These are phyloP conservation scores for Clanis bilineata DNA, from an alignment of 2,888 invertebrate species.

Conservation along the genomic window DNA sequence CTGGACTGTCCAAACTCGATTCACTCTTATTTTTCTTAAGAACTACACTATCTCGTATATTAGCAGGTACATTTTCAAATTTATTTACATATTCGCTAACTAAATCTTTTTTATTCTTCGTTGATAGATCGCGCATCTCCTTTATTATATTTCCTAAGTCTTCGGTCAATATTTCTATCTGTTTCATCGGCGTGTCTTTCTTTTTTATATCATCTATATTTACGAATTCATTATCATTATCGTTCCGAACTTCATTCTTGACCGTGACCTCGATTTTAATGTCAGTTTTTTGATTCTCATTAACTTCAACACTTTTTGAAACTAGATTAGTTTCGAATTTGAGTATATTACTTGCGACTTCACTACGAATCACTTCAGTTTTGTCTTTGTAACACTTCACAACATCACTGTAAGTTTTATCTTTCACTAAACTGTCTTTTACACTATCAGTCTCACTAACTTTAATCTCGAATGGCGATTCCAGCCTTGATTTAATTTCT, in stretches of 20 bases:
- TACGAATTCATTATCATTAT: slow-evolving; percentile 25
- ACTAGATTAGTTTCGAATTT: slow-evolving; percentile 55
- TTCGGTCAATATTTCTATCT: slow-evolving; percentile 66
- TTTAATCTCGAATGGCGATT: slow-evolving; percentile 11
- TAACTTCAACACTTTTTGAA: slow-evolving; percentile 48
- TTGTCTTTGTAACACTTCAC: slow-evolving; percentile 42
- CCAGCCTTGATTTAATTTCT: slow-evolving; percentile 9
- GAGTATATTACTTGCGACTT: slow-evolving; percentile 42
- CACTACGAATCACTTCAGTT: slow-evolving; percentile 50
- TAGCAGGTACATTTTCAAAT: slow-evolving; percentile 61
- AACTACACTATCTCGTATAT: slow-evolving; percentile 60
- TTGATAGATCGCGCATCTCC: slow-evolving; percentile 63
- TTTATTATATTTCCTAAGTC: slow-evolving; percentile 69
- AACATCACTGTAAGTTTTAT: slow-evolving; percentile 16
- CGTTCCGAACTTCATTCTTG: slow-evolving; percentile 36
- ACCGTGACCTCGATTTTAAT: slow-evolving; percentile 50
- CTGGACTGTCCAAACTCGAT: slow-evolving; percentile 78
- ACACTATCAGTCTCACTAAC: slow-evolving; percentile 17
- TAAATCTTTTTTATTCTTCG: slow-evolving; percentile 38
- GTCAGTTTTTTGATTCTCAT: slow-evolving; percentile 45
- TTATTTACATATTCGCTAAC: slow-evolving; percentile 32
- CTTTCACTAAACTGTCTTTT: slow-evolving; percentile 15
- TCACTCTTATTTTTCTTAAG: slow-evolving; percentile 79
- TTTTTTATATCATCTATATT: slow-evolving; percentile 43
- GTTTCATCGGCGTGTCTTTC: slow-evolving; percentile 52